These are phyloP conservation scores for Cheilosia vulpina DNA, from an alignment of 2,888 invertebrate species.

Conservation along the genomic window DNA sequence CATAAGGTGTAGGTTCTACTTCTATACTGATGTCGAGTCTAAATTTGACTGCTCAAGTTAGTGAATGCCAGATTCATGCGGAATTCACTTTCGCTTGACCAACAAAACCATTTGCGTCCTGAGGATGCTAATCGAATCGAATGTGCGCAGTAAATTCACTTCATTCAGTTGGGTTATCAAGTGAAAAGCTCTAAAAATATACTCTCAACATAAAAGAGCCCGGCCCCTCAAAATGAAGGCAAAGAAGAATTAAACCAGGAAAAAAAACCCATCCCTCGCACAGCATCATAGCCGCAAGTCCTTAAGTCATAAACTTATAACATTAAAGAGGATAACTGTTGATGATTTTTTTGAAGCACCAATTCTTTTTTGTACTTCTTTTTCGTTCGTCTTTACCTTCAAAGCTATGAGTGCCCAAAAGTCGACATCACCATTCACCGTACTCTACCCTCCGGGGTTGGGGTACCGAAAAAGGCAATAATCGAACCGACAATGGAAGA, in stretches of 20 bases:
- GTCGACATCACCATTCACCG: conserved; percentile 2
- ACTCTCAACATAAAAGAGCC: conserved; percentile 33
- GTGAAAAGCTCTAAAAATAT: conserved; percentile 56
- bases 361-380: neutral
- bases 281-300: conserved; percentile 67
- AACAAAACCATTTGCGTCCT: neutral
- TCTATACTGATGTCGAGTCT: too few relatives aligned
- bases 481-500: conserved; percentile 74
- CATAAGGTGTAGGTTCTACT: too few relatives aligned
- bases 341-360: conserved; percentile 71
- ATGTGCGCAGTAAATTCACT: conserved; percentile 9
- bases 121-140: neutral
- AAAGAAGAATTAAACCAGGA: conserved; percentile 47
- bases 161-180: conserved; percentile 56
- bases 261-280: conserved; percentile 5
- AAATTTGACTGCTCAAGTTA: too few relatives aligned
- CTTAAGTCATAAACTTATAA: conserved; percentile 76
- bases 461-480: conserved; percentile 65
- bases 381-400: conserved; percentile 14
- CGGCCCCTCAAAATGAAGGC: conserved; percentile 44
- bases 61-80: too few relatives aligned
- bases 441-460: conserved; percentile 11
- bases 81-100: too few relatives aligned
- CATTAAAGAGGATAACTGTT: conserved; percentile 76
- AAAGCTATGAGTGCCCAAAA: conserved; percentile 50